These are phyloP conservation scores for Hydractinia echinata DNA, from an alignment of 30 jellyfish, hydroid and myxozoan species.

Conservation along the genomic window DNA sequence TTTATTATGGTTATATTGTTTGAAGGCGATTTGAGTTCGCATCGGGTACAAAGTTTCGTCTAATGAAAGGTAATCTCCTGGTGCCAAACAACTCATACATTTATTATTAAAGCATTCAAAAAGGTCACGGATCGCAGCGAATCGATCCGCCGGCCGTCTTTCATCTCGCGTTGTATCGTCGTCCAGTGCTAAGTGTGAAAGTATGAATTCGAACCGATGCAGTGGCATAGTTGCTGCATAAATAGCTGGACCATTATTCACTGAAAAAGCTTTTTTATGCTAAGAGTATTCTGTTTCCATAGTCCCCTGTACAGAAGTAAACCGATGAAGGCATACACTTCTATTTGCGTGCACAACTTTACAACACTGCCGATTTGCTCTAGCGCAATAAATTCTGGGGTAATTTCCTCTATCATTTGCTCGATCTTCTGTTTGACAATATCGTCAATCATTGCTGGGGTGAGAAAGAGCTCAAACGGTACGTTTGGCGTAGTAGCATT, in stretches of 20 bases:
- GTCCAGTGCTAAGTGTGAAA: background rate
- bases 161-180: background rate
- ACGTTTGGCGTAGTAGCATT: too few species aligned
- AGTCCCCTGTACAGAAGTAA: background rate
- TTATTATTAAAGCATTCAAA: background rate
- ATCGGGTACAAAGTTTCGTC: too few species aligned
- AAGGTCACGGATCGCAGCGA: background rate
- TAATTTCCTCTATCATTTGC: too few species aligned
- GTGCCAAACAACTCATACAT: background rate
- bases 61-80: background rate
- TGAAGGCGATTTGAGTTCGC: too few species aligned
- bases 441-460: too few species aligned
- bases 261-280: background rate
- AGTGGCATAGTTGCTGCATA: slow-evolving; percentile 1
- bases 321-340: background rate
- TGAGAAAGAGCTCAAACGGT: too few species aligned
- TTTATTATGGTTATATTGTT: too few species aligned
- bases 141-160: background rate
- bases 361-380: background rate
- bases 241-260: background rate
- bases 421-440: too few species aligned
- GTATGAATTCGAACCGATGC: background rate
- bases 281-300: background rate
- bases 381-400: too few species aligned
- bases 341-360: background rate